Conservation (phyloP, 2,113 vertebrate genomes). For the Atlantisia rogersi region DNA sequence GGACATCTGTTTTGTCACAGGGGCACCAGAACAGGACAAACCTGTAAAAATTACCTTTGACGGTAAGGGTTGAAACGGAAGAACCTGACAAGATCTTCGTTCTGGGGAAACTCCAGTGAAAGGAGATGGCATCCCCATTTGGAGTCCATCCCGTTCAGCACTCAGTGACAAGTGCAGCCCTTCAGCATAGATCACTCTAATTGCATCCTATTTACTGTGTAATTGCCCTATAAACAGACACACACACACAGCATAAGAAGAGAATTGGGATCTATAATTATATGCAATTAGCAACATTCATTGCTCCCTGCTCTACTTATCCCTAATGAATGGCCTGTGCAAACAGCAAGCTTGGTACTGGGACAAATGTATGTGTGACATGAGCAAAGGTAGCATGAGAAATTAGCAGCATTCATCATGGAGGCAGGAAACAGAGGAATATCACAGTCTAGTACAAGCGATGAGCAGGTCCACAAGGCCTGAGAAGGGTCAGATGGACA, state of each 20-base stretch:
- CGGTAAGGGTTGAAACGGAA: not conserved
- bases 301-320: slow-evolving; percentile 61
- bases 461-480: not conserved
- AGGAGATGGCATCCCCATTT: not conserved
- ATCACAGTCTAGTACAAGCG: accelerated
- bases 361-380: not conserved
- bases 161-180: slow-evolving; percentile 2
- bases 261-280: slow-evolving; percentile 57
- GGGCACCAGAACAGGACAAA: not conserved
- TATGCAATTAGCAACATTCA: slow-evolving; percentile 62
- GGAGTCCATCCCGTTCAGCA: slow-evolving; percentile 18
- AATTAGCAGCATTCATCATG: not conserved
- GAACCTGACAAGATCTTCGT: not conserved
- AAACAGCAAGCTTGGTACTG: slow-evolving; percentile 41
- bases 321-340: slow-evolving; percentile 58
- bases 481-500: not conserved
- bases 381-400: not conserved
- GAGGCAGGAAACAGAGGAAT: not conserved
- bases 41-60: not conserved
- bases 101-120: not conserved
- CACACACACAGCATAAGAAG: slow-evolving; percentile 55
- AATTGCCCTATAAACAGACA: slow-evolving; percentile 70
- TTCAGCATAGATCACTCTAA: slow-evolving; percentile 51
- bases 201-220: slow-evolving; percentile 52
- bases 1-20: not conserved